Conservation (phyloP, 2,888 invertebrate species). For the Callosobruchus maculatus region DNA sequence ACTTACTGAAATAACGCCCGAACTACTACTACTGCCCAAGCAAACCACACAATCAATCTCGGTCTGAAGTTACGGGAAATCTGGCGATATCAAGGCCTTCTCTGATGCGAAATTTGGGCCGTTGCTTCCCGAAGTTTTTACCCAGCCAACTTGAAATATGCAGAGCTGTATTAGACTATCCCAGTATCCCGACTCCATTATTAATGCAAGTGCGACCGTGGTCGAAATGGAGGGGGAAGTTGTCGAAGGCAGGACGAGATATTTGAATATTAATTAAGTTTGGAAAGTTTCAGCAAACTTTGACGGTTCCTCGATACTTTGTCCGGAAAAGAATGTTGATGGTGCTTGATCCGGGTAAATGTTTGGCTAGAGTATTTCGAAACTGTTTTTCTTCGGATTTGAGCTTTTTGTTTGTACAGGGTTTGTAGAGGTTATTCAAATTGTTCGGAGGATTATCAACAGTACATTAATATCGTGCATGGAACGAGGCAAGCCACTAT, state of each 20-base stretch:
- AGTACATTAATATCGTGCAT: too few relatives aligned
- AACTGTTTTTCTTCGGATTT: background rate
- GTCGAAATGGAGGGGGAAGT: background rate
- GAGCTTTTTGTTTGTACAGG: too few relatives aligned
- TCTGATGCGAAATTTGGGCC: background rate
- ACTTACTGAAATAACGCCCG: too few relatives aligned
- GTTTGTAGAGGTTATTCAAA: too few relatives aligned
- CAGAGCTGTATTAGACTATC: background rate
- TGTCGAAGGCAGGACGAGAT: background rate
- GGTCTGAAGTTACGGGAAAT: background rate
- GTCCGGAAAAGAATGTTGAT: background rate
- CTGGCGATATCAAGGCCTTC: background rate
- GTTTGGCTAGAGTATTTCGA: background rate
- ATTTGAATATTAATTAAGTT: background rate
- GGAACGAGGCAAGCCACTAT: too few relatives aligned
- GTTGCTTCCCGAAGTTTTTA: background rate
- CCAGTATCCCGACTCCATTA: background rate
- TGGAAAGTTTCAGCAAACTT: background rate
- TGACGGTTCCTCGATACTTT: background rate
- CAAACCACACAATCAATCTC: background rate
- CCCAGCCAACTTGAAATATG: background rate
- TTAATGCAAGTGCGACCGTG: background rate
- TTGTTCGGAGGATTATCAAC: too few relatives aligned
- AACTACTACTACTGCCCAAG: background rate
- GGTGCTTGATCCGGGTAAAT: background rate